These are phyloP conservation scores for Hydractinia symbiolongicarpus DNA, from an alignment of 30 jellyfish, hydroid and myxozoan genomes.

Conservation along the genomic window DNA sequence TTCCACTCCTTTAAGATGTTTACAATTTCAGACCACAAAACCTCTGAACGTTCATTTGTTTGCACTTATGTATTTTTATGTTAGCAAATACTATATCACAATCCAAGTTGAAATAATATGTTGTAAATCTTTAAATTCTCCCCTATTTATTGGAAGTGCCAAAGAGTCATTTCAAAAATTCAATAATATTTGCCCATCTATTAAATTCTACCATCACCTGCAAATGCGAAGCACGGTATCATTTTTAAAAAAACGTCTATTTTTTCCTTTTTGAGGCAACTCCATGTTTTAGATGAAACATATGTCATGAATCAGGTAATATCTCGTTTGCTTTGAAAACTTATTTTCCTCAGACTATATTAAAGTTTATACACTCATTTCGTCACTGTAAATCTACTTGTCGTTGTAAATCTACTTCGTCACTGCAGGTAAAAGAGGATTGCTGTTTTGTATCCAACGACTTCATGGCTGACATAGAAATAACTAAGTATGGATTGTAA, in stretches of 20 bases:
- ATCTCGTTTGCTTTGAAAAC: not conserved
- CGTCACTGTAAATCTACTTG: not conserved
- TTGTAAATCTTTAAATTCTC: too few relatives aligned
- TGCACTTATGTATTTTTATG: too few relatives aligned
- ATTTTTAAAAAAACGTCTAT: not conserved
- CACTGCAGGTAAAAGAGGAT: slow-evolving; percentile 74
- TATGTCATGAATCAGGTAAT: slow-evolving; percentile 84
- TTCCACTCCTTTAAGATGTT: too few relatives aligned
- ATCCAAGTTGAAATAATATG: too few relatives aligned
- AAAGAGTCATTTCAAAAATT: too few relatives aligned
- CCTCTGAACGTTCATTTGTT: too few relatives aligned
- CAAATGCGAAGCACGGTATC: too few relatives aligned
- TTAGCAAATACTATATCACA: too few relatives aligned
- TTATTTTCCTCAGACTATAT: not conserved
- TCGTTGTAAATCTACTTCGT: not conserved
- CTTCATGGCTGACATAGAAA: slow-evolving; percentile 52
- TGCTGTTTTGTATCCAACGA: slow-evolving; percentile 79
- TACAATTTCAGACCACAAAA: too few relatives aligned
- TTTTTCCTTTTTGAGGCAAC: slow-evolving; percentile 65
- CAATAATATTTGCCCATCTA: too few relatives aligned
- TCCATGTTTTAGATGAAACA: slow-evolving; percentile 93
- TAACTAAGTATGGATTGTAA: slow-evolving; percentile 33
- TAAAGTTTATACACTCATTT: not conserved
- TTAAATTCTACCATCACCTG: too few relatives aligned
- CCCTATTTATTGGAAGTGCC: too few relatives aligned